These are phyloP conservation scores for Onychomys leucogaster DNA, from an alignment of 2,797 vertebrate genomes.

Conservation along the genomic window DNA sequence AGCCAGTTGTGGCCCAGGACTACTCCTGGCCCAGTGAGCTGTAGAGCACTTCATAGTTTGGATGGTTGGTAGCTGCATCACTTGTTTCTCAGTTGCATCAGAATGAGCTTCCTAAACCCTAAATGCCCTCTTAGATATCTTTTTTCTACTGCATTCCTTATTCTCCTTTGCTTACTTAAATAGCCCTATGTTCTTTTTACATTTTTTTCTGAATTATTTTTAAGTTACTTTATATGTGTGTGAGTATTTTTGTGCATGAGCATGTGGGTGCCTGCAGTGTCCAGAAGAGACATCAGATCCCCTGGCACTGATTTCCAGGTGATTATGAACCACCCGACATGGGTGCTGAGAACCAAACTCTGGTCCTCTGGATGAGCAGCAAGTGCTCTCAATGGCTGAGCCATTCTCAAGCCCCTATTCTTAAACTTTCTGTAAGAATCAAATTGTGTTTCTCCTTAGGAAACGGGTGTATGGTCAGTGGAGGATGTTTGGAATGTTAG, in stretches of 20 bases:
- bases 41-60: not conserved
- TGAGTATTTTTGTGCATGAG: not conserved
- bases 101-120: not conserved
- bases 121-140: rapidly evolving
- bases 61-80: not conserved
- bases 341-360: not conserved
- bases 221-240: not conserved
- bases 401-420: not conserved
- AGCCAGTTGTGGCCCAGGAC: not conserved
- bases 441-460: not conserved
- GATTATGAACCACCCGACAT: not conserved
- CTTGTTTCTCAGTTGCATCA: not conserved
- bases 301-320: not conserved
- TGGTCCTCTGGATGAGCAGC: not conserved
- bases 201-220: not conserved
- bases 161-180: not conserved
- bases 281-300: not conserved
- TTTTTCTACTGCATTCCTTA: not conserved
- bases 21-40: not conserved
- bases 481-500: constrained; percentile 37
- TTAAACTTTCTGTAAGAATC: constrained; percentile 21
- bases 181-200: not conserved
- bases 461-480: not conserved
- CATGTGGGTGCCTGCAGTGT: not conserved
- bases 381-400: not conserved